These are phyloP conservation scores for Manis pentadactyla DNA, from an alignment of 2,797 vertebrate species.

Conservation along the genomic window DNA sequence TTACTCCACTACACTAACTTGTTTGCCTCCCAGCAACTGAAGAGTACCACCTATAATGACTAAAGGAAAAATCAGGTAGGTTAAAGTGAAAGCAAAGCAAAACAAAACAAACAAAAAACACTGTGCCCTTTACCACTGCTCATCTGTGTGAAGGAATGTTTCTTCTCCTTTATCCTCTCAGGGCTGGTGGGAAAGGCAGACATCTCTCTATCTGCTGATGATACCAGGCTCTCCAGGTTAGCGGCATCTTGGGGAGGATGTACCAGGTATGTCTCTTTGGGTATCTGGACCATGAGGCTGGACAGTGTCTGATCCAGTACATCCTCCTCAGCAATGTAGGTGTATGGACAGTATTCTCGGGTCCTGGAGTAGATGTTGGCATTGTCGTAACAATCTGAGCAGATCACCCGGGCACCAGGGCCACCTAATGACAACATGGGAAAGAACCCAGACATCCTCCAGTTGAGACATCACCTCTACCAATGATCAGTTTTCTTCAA, in stretches of 20 bases:
- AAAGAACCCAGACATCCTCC: slow-evolving; percentile 3
- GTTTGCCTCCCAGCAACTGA: slow-evolving; percentile 16
- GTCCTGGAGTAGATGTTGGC: slow-evolving; percentile 96
- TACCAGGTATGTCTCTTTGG: slow-evolving; percentile 85
- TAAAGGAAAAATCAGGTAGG: neutral
- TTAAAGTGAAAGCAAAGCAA: neutral
- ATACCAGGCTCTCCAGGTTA: slow-evolving; percentile 87
- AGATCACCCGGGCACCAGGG: slow-evolving; percentile 92
- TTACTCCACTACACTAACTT: neutral
- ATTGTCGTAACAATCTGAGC: slow-evolving; percentile 98
- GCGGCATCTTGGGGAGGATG: slow-evolving; percentile 84
- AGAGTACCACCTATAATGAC: neutral
- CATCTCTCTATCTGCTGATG: slow-evolving; percentile 85
- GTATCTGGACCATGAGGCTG: slow-evolving; percentile 87
- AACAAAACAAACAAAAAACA: neutral
- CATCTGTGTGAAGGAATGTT: slow-evolving; percentile 80
- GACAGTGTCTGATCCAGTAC: slow-evolving; percentile 89
- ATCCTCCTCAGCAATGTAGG: slow-evolving; percentile 93
- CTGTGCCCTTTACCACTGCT: slow-evolving; percentile 88
- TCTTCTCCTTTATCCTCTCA: slow-evolving; percentile 86
- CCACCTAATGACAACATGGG: slow-evolving; percentile 75
- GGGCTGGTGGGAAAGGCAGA: slow-evolving; percentile 88
- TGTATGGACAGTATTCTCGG: slow-evolving; percentile 95
- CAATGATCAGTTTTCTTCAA: neutral
- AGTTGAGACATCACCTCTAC: slow-evolving; percentile 16